Base-by-base conservation (phyloP, 2,888 invertebrate species). In the Galerucella calmariensis region DNA sequence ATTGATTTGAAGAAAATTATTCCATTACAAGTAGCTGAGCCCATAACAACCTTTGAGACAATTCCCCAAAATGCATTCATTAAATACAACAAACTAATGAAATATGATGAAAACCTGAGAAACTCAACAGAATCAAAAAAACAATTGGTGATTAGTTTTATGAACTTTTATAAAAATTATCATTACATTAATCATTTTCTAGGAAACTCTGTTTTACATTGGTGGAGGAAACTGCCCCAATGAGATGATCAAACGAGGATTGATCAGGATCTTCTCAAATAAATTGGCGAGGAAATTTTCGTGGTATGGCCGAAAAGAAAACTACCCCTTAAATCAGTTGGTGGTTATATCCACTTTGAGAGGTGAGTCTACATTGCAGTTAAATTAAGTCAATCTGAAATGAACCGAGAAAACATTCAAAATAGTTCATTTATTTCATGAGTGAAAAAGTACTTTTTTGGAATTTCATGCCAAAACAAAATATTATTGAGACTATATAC, bases 181-280 rank as follows among this genome's bases (percentile, higher is more conserved):
- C 58, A 51, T 24, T 53, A 53, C 56, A 67, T 67, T 16, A 67
- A 67, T 67, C 51, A 67, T 67, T 56, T 67, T 67, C 56, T 67
- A 67, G 58, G 51, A 51, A 67, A 56, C 67, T n/a, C 24, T 67
- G 67, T 67, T 67, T 67, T 27, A 67, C 67, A 67, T 67, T 51
- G 27, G 67, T 67, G 67, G 67, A 67, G 67, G 67, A 27, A n/a
- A 67, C 48, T 67, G 48, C 20, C 67, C 67, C 24, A 67, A 67
- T 53, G 53, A 48, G 48, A 53, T 67, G 20, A 35, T 67, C 67
- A 67, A 67, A 67, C 51, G 46, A 67, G 48, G 51, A 67, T 51
- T 67, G 51, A 67, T 67, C 67, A 67, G 46, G 16, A 67, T 44
- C 51, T 48, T 67, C 48, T 67, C 48, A 14, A 48, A 44, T 16